Evolutionary conservation across 1,140 invertebrate species (phyloP), one percentile per base, ranked within the genome.

Genomic region (Heliothis subflexa): DNA sequence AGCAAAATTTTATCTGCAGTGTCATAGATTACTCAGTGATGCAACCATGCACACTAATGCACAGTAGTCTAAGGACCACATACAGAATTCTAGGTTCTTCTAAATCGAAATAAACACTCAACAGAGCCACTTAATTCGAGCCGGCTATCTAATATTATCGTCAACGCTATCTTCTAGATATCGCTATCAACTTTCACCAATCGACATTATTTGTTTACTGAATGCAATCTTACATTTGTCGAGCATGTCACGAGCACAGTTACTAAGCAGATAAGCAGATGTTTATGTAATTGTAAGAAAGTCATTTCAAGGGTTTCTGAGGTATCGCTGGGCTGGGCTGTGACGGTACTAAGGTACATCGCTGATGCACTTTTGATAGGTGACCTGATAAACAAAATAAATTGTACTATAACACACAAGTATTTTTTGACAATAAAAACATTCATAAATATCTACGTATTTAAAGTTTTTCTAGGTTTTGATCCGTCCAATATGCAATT

Each of bases 151-250:
- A 18, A 4, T 21, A 18, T 16, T 66, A 55, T 55, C 68, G 52
- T 7, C 54, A 70, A 33, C 68, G 45, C 68, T 71, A 71, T 71
- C 68, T 33, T 49, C 28, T 16, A n/a, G 50, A 54, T 28, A 54
- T 12, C 13, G 21, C 13, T 71, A 71, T 71, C 66, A 25, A 71
- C 66, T 71, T 71, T 71, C 66, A 71, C 66, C 66, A 50, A 52
- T 71, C 66, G 64, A 64, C 55, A 59, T 21, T 68, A 33, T 71
- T 71, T 71, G 66, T 71, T 71, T 71, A 71, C 50, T 54, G 50
- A 54, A 7, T 54, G 66, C 66, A 70, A 70, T 70, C 45, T 21
- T 64, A 64, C 61, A 64, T 71, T 71, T 33, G 47, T 40, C 33
- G 33, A 40, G 33, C 33, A 40, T 40, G 33, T 71, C 49, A 18